Percentiles rank a stretch among this genome's conserved stretches.
Conservation (phyloP, 1,140 invertebrate genomes). For the Lasioglossum albipes region DNA sequence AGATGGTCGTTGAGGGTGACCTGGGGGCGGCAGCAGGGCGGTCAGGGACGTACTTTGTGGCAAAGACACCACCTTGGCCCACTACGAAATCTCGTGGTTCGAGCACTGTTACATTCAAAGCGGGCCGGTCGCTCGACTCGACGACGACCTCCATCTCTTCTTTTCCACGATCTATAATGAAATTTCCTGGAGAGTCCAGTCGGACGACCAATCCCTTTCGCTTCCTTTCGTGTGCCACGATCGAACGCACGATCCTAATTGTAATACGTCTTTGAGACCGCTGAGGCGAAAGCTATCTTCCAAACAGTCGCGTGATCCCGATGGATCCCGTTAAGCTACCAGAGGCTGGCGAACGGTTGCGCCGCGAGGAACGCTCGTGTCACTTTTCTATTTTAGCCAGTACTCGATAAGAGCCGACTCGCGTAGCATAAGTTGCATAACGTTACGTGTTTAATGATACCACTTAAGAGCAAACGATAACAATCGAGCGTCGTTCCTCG, state of each 20-base stretch:
- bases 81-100: slow-evolving; percentile 50
- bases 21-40: slow-evolving; percentile 75
- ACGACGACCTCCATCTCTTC: background rate
- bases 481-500: background rate
- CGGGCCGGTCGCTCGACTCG: slow-evolving; percentile 12
- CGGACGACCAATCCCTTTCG: background rate
- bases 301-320: background rate
- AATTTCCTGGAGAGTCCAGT: background rate
- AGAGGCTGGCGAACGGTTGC: background rate
- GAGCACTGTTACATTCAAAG: background rate
- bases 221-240: slow-evolving; percentile 47
- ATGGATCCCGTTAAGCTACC: background rate
- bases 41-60: slow-evolving; percentile 78
- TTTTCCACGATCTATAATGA: background rate
- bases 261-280: slow-evolving; percentile 46
- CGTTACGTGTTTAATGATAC: background rate
- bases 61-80: slow-evolving; percentile 61
- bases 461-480: background rate
- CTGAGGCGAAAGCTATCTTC: slow-evolving; percentile 25
- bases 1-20: slow-evolving; percentile 68
- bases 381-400: slow-evolving; percentile 10
- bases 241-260: slow-evolving; percentile 17
- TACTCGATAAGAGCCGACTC: background rate
- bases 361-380: background rate
- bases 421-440: background rate